Base-by-base conservation (phyloP, 37 sponge, comb jelly and placozoan genomes). In the Beroe forskalii region DNA sequence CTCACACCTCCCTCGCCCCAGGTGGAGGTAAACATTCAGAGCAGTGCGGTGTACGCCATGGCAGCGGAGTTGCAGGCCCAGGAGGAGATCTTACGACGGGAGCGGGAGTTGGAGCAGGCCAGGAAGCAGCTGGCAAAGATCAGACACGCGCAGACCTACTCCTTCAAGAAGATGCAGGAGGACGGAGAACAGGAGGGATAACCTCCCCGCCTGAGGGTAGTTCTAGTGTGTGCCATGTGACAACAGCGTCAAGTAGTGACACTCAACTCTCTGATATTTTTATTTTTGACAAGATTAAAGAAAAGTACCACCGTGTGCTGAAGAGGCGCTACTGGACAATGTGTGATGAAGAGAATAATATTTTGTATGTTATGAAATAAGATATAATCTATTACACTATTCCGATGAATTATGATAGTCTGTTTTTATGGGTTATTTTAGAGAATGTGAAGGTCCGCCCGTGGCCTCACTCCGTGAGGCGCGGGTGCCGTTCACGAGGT, bases 61-160 rank as follows among this genome's bases (percentile, higher is more conserved):
- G 90, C 92, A 0, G 37, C 91, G 33, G 97, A 97, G 93, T 67
- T 97, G 62, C 96, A 95, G 92, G 89, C 90, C 19, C 92, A 93
- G 91, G 96, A 96, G 80, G 91, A 86, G 67, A 94, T 97, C 37
- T 91, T 91, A 27, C 67, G 76, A 40, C 96, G 93, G 92, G 92
- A 93, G 91, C 60, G 95, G n/a, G 98, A 97, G 89, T 90, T 97
- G 89, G 96, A 96, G 67, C 90, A 90, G 62, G 96, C 95, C 19
- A 89, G 89, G 89, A 90, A 90, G 36, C 93, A 93, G 91, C 91
- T 96, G 40, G 93, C 90, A 40, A 90, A 80, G 62, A 94, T 95
- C 89, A 44, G 95, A 32, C 44, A 80, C 55, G 86, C 86, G 2
- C 86, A 80, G 55, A 44, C 44, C 27, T 80, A 80, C 86, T 80